A percentile compares a stretch with the other conserved stretches of the same genome.
phyloP scores from a whole-genome alignment of 2,888 invertebrate species.

The Eledone cirrhosa region DNA sequence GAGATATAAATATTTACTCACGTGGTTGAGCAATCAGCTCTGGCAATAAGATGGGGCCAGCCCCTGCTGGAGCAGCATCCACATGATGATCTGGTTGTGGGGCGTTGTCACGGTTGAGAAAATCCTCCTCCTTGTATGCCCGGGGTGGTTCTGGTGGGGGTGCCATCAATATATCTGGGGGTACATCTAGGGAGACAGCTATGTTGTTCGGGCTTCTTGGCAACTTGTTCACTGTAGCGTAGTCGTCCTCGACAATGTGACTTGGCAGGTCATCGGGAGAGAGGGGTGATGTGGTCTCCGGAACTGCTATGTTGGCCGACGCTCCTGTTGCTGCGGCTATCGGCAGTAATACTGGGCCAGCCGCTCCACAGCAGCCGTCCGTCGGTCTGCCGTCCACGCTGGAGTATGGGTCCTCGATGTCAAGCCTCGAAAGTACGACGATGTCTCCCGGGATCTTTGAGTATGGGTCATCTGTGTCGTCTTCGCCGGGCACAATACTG shows the following conservation, averaged over 20 bases:
- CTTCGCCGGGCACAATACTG: constrained; percentile 20
- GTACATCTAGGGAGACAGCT: background rate
- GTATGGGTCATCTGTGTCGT: constrained; percentile 38
- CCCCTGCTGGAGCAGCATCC: constrained; percentile 14
- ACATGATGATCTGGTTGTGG: constrained; percentile 11
- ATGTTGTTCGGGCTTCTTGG: constrained; percentile 15
- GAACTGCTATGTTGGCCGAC: constrained; percentile 2
- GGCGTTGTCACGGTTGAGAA: background rate
- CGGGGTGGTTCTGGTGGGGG: constrained; percentile 26
- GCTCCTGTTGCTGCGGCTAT: background rate
- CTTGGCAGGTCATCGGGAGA: background rate
- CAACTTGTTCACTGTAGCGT: constrained; percentile 25
- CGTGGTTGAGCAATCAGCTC: background rate
- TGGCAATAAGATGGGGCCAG: background rate
- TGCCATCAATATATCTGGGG: background rate
- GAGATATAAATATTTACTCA: background rate
- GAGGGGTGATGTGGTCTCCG: constrained; percentile 16
- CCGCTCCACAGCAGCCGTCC: background rate
- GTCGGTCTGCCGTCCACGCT: constrained; percentile 52
- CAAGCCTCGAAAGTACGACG: constrained; percentile 54
- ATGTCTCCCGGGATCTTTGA: constrained; percentile 39
- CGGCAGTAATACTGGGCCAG: background rate
- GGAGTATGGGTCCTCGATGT: constrained; percentile 55
- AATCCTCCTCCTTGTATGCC: constrained; percentile 20
- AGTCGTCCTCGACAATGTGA: constrained; percentile 23